Base-by-base conservation (phyloP, 1,140 invertebrate species). In the Trachymyrmex septentrionalis region DNA sequence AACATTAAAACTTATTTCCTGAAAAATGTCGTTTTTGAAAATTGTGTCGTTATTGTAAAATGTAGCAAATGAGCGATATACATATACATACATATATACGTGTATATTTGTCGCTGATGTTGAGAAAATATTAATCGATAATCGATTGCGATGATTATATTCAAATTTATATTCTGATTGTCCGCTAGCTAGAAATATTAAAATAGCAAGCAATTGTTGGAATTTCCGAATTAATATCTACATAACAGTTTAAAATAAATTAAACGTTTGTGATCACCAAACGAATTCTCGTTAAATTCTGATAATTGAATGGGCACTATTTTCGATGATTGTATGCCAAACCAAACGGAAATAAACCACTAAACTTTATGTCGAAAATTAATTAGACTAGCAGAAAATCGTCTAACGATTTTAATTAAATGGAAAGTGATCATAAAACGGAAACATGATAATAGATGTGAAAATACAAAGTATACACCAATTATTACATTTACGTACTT, bases 351-450 rank as follows among this genome's bases (percentile, higher is more conserved):
- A 88, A 86, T 85, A 69, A 88, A 88, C 57, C 81, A 16, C 19
- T 44, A 21, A 57, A 53, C 44, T 27, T 38, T 66, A 16, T 14
- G 30, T 19, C 61, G n/a, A 38, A 66, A 85, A 85, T 69, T 85
- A 87, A 87, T 87, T 85, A 85, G 34, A 53, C 1, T 9, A 50
- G 53, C 14, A 61, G 48, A 53, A 66, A 85, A 71, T 85, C 57
- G 44, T 53, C 64, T 69, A 88, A 30, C 59, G 50, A 6, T 38
- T 73, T 85, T 88, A 67, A 89, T 89, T 80, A 72, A 73, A 67
- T 34, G 59, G 24, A 30, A 53, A 84, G 19, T 63, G 78, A 82
- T 82, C 21, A 14, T 44, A 38, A 63, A 82, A 72, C 3, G 6
- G 21, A 72, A 73, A 61, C 14, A 0, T 24, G n/a, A 71, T 71